Conservation (phyloP, 2,888 invertebrate species). For the Petrolisthes manimaculis region DNA sequence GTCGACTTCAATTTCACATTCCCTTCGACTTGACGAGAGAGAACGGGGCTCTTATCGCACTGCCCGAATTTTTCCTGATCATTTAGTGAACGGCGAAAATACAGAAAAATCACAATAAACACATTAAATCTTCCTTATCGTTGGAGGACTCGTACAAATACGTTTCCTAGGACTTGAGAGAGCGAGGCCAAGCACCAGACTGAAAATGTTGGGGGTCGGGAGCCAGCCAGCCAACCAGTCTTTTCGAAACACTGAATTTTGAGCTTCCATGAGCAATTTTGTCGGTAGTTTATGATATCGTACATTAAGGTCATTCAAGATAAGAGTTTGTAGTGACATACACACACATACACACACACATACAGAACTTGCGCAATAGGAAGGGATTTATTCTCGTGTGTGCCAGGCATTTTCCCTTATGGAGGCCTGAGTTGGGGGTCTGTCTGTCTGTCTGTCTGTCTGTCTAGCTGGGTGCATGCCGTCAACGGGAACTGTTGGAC, state of each 20-base stretch:
- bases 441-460: too few species aligned
- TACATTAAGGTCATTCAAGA: conserved; percentile 61
- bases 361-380: conserved; percentile 45
- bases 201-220: conserved; percentile 31
- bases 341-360: too few species aligned
- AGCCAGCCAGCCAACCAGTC: too few species aligned
- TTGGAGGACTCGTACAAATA: conserved; percentile 60
- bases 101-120: conserved; percentile 65
- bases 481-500: too few species aligned
- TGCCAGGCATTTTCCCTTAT: conserved; percentile 20
- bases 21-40: conserved; percentile 64
- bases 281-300: conserved; percentile 50
- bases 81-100: conserved; percentile 65
- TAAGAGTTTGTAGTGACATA: conserved; percentile 58
- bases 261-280: conserved; percentile 56
- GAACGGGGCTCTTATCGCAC: conserved; percentile 64
- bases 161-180: conserved; percentile 56
- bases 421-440: too few species aligned
- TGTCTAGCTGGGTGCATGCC: too few species aligned
- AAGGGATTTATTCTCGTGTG: conserved; percentile 37
- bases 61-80: conserved; percentile 65
- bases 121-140: conserved; percentile 65
- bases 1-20: conserved; percentile 64
- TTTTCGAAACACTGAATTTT: conserved; percentile 48
- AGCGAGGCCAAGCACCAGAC: conserved; percentile 31